Evolutionary conservation across 2,888 invertebrate genomes (phyloP).

Genomic region (Periphyllus acericola): DNA sequence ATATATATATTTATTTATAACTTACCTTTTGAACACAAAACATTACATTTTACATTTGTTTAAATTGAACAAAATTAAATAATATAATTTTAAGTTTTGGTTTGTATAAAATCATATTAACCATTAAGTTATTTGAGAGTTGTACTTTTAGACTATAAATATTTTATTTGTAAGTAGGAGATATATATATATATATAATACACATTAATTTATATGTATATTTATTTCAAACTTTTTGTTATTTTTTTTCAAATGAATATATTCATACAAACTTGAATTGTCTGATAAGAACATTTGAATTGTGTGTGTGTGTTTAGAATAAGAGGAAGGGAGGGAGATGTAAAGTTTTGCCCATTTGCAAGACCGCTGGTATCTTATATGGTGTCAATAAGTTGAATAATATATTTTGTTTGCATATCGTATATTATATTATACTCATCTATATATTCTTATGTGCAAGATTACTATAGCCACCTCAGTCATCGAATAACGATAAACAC

Average conservation of each 20-base stretch:
- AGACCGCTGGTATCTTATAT: not conserved
- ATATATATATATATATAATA: not conserved
- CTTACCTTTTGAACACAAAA: not conserved
- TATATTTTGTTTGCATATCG: not conserved
- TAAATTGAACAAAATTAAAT: conserved; percentile 14
- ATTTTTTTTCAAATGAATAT: not conserved
- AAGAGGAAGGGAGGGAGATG: not conserved
- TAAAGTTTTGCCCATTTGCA: conserved; percentile 5
- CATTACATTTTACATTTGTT: conserved; percentile 22
- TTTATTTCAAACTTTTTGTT: conserved; percentile 38
- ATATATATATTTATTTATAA: conserved; percentile 2
- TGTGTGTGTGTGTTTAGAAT: not conserved
- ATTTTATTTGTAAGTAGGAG: conserved; percentile 49
- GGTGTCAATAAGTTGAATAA: not conserved
- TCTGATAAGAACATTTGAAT: not conserved
- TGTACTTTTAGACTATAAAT: conserved; percentile 21
- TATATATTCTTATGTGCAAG: not conserved
- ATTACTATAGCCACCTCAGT: not conserved
- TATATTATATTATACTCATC: not conserved
- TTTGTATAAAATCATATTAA: conserved; percentile 35
- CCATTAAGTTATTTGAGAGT: conserved; percentile 18
- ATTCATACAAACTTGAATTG: not conserved
- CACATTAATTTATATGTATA: not conserved
- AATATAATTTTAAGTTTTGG: conserved; percentile 22
- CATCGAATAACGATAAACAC: not conserved